Evolutionary conservation across 2,888 invertebrate species (phyloP).

Genomic region (Orthosia gracilis): DNA sequence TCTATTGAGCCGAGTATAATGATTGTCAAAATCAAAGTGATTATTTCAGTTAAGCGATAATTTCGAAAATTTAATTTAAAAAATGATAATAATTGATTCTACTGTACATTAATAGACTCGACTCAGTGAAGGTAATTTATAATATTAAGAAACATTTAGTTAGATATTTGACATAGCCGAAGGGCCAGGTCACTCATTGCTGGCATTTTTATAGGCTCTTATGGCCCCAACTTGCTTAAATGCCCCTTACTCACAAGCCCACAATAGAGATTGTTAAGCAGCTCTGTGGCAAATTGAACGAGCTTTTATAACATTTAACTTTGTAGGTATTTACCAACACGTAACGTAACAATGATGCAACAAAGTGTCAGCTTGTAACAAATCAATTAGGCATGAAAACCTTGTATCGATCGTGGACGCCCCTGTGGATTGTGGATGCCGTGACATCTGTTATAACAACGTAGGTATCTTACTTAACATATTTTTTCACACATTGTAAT

Average conservation of each 20-base stretch:
- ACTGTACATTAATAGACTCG: too few relatives aligned
- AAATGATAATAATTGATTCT: too few relatives aligned
- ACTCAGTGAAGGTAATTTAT: too few relatives aligned
- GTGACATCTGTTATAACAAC: constrained; percentile 23
- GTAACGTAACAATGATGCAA: neutral
- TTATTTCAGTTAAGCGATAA: too few relatives aligned
- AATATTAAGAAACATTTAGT: too few relatives aligned
- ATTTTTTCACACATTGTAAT: constrained; percentile 21
- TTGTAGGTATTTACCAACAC: neutral
- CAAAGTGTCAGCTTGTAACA: constrained; percentile 2
- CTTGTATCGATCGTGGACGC: constrained; percentile 31
- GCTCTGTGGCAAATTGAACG: neutral
- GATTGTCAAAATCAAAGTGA: too few relatives aligned
- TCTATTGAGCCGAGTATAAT: too few relatives aligned
- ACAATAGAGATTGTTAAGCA: neutral
- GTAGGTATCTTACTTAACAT: neutral
- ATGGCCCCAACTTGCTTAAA: neutral
- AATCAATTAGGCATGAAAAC: constrained; percentile 25
- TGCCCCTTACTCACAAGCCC: neutral
- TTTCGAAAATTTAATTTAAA: too few relatives aligned
- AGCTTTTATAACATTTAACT: neutral
- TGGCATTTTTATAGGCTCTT: too few relatives aligned
- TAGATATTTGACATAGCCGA: too few relatives aligned
- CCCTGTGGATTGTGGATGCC: neutral
- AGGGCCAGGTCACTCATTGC: too few relatives aligned